A percentile compares a stretch with the other conserved stretches of the same genome.
These are phyloP conservation scores for Bombus balteatus DNA, from an alignment of 1,140 invertebrate genomes.

Conservation along the genomic window DNA sequence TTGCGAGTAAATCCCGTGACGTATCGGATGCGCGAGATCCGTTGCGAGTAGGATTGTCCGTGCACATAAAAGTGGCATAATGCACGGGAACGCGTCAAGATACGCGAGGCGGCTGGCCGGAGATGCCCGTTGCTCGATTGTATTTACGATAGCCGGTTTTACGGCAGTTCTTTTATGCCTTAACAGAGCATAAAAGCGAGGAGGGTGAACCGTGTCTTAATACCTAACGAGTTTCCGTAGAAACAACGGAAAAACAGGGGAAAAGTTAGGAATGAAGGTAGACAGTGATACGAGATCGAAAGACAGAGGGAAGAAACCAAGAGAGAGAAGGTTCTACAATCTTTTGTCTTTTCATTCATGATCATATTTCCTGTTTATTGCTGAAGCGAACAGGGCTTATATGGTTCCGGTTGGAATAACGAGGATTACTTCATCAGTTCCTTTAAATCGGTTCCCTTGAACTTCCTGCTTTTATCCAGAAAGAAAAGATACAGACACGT, in stretches of 20 bases:
- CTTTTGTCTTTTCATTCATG: slow-evolving; percentile 26
- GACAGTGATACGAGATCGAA: background rate
- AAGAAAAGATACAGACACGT: background rate
- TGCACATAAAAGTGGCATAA: slow-evolving; percentile 31
- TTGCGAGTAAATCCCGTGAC: slow-evolving; percentile 3
- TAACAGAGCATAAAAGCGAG: slow-evolving; percentile 36
- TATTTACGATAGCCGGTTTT: slow-evolving; percentile 65
- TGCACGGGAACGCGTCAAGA: slow-evolving; percentile 1
- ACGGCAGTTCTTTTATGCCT: slow-evolving; percentile 61
- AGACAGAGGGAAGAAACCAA: background rate
- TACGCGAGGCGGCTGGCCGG: background rate
- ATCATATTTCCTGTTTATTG: slow-evolving; percentile 58
- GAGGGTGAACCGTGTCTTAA: slow-evolving; percentile 46
- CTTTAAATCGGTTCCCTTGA: slow-evolving; percentile 7
- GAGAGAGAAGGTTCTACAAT: slow-evolving; percentile 26
- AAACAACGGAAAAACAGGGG: slow-evolving; percentile 36
- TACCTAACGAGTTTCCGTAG: slow-evolving; percentile 62
- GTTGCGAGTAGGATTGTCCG: slow-evolving; percentile 25
- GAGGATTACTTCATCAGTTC: slow-evolving; percentile 50
- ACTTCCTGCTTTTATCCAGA: background rate
- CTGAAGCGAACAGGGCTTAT: slow-evolving; percentile 39
- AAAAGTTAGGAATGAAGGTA: slow-evolving; percentile 18
- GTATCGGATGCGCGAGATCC: background rate
- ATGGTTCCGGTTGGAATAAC: slow-evolving; percentile 51
- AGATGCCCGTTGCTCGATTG: slow-evolving; percentile 47